Base-by-base conservation (phyloP, 2,113 vertebrate species). In the Psittacara wagleri region DNA sequence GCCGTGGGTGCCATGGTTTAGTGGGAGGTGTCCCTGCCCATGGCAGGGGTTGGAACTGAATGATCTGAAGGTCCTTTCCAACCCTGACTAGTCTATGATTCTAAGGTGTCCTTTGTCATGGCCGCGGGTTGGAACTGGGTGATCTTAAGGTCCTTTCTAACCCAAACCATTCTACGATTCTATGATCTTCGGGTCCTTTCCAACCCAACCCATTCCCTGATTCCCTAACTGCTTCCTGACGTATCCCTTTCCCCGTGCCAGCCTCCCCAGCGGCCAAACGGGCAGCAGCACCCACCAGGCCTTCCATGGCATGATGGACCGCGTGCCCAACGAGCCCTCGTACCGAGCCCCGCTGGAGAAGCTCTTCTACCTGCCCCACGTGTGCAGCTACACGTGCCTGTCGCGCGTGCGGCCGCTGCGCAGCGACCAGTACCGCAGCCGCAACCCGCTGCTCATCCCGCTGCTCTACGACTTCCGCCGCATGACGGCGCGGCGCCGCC, bases 391-490 rank as follows among this genome's bases (percentile, higher is more conserved):
- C 6, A 90, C 97, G 2, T 99, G 99, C 96, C 98, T 99, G 77
- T 98, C 98, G 4, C 98, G 99, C 0, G 92, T 99, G 35, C 97
- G 99, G 5, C 98, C 99, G 8, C 11, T 96, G 8, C 95, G 95
- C 24, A 57, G 79, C 6, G 98, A 98, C 37, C 94, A 98, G 77
- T 98, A 99, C 98, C 96, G 98, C 64, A 98, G 99, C 76, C 98
- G 98, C 78, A 99, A 99, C 98, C 99, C 99, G 0, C 98, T 99
- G 44, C 98, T 99, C 27, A 98, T 99, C 16, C 99, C 99, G 0
- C 95, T 99, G 29, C 98, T 99, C 10, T 99, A 99, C 27, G 99
- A 99, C 77, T 99, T 99, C 96, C 98, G 99, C 9, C 98, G 99
- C 19, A 99, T 99, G 99, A 99, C 99, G 0, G 99, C 99, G 3